Conservation (phyloP, 2,888 invertebrate species). For the Punctoribates punctum region DNA sequence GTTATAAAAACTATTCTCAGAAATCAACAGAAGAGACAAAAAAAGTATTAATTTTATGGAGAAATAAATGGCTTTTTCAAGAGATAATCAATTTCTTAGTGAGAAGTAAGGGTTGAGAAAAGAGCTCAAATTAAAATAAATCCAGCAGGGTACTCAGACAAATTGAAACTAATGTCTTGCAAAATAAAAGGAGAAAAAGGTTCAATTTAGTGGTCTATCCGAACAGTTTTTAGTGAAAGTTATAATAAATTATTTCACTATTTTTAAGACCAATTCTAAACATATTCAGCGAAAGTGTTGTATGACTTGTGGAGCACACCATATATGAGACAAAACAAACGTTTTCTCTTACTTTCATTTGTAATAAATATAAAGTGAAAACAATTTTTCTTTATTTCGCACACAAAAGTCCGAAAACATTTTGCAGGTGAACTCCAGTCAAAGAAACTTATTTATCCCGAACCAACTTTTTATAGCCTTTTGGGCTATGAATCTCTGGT, state of each 20-base stretch:
- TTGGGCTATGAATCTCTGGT: not conserved
- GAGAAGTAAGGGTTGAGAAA: not conserved
- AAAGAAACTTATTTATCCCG: not conserved
- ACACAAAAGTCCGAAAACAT: not conserved
- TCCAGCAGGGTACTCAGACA: not conserved
- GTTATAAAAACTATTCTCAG: not conserved
- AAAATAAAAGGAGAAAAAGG: too few relatives aligned
- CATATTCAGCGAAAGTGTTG: not conserved
- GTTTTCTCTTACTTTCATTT: not conserved
- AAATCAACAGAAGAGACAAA: too few relatives aligned
- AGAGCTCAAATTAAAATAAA: not conserved
- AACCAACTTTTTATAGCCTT: not conserved
- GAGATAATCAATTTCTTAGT: constrained; percentile 11
- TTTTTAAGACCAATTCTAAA: not conserved
- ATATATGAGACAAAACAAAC: not conserved
- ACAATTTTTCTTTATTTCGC: constrained; percentile 23
- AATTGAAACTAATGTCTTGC: too few relatives aligned
- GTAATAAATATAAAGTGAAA: constrained; percentile 30
- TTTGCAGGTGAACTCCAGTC: not conserved
- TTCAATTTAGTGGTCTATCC: too few relatives aligned
- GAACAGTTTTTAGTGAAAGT: not conserved
- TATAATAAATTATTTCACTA: constrained; percentile 21
- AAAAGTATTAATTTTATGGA: not conserved
- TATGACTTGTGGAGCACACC: not conserved
- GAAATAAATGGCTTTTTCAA: not conserved